These are phyloP conservation scores for Uria aalge DNA, from an alignment of 2,113 vertebrate species.

Conservation along the genomic window DNA sequence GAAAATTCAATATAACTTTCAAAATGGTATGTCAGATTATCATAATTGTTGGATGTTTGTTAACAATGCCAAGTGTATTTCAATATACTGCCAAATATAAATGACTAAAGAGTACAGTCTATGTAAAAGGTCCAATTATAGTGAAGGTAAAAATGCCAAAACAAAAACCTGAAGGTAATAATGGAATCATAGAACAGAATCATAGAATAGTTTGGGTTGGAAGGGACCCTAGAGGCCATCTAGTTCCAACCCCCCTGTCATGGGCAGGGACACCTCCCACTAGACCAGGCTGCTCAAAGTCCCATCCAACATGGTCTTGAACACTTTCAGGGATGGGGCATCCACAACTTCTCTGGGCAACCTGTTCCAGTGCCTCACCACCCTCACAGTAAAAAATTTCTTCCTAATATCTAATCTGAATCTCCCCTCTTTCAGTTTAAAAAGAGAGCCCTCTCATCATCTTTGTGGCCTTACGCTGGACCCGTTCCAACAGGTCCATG, in stretches of 20 bases:
- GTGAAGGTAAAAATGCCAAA: neutral
- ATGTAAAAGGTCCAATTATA: neutral
- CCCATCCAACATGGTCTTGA: neutral
- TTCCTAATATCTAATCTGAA: neutral
- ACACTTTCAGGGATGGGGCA: neutral
- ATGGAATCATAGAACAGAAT: neutral
- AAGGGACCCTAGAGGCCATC: neutral
- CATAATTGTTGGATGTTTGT: slow-evolving; percentile 44
- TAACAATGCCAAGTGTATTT: slow-evolving; percentile 38
- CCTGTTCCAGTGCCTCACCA: neutral
- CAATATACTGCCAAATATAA: slow-evolving; percentile 25
- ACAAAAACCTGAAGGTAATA: neutral
- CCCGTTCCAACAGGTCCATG: neutral
- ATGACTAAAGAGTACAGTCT: neutral
- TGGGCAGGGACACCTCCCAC: neutral
- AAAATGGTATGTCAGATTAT: slow-evolving; percentile 40
- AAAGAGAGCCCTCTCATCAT: neutral
- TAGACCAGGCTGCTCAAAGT: neutral
- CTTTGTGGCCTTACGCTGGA: neutral
- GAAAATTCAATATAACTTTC: slow-evolving; percentile 61
- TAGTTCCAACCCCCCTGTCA: neutral
- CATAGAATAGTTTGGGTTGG: neutral
- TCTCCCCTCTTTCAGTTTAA: neutral
- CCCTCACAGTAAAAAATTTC: neutral
- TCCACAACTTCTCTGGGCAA: neutral